These are phyloP conservation scores for Hymenochirus boettgeri DNA, from an alignment of 2,113 vertebrate species.

Conservation along the genomic window DNA sequence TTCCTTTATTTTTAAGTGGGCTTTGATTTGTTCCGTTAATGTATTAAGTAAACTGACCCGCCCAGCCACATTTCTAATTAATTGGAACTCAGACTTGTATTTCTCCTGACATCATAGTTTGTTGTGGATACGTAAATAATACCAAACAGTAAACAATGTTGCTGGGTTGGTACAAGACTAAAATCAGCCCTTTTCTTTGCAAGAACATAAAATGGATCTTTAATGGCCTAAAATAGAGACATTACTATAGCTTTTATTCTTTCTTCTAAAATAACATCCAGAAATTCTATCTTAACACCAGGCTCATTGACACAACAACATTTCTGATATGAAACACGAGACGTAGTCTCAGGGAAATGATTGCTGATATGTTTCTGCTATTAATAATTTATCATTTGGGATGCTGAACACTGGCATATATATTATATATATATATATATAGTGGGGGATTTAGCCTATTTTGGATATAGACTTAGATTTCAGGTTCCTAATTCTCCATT, in stretches of 20 bases:
- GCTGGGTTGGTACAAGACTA: constrained; percentile 19
- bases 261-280: constrained; percentile 37
- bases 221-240: constrained; percentile 21
- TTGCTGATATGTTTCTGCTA: constrained; percentile 5
- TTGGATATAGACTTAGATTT: too few relatives aligned
- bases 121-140: constrained; percentile 43
- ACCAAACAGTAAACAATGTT: constrained; percentile 43
- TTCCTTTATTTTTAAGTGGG: constrained; percentile 32
- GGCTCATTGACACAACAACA: constrained; percentile 16
- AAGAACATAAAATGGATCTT: constrained; percentile 29
- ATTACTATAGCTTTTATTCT: constrained; percentile 25
- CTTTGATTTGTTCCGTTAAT: constrained; percentile 36
- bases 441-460: too few relatives aligned
- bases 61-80: constrained; percentile 41
- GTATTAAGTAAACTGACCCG: constrained; percentile 40
- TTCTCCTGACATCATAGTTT: constrained; percentile 43
- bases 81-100: constrained; percentile 39
- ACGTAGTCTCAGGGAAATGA: constrained; percentile 10
- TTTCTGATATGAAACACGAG: constrained; percentile 30
- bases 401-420: constrained; percentile 4
- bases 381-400: constrained; percentile 34
- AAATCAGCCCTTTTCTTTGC: constrained; percentile 10
- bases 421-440: not conserved
- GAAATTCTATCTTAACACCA: constrained; percentile 33
- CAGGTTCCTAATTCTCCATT: too few relatives aligned